Conservation (phyloP, 2,113 vertebrate genomes). For the Xenus cinereus region DNA sequence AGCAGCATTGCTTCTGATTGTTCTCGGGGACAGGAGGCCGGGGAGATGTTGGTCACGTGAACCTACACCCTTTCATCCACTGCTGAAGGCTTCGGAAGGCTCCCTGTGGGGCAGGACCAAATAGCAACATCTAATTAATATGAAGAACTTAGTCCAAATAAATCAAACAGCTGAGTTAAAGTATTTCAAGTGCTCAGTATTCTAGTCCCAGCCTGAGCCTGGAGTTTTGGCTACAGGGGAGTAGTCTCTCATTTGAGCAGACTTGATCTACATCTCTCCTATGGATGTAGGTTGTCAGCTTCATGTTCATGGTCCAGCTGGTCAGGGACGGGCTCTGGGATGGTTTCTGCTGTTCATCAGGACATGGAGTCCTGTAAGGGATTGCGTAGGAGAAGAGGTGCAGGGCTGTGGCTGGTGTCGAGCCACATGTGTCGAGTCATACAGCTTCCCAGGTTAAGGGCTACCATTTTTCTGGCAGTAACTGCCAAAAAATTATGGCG, state of each 20-base stretch:
- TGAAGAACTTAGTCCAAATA: not conserved
- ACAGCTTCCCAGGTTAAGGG: not conserved
- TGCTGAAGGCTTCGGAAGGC: not conserved
- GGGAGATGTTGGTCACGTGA: not conserved
- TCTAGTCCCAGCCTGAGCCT: not conserved
- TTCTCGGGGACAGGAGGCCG: not conserved
- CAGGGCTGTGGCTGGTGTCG: not conserved
- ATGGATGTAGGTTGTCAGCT: not conserved
- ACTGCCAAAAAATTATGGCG: not conserved
- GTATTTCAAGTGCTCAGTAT: not conserved
- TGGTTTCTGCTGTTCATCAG: not conserved
- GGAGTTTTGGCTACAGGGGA: not conserved
- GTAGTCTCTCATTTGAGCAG: not conserved
- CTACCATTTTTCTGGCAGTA: not conserved
- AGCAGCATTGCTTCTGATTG: not conserved
- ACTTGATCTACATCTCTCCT: not conserved
- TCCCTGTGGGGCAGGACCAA: not conserved
- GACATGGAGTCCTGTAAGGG: not conserved
- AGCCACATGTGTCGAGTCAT: not conserved
- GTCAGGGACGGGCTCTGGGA: not conserved
- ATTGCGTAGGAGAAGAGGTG: fast-evolving
- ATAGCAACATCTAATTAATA: not conserved
- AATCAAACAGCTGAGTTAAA: not conserved
- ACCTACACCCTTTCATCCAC: not conserved
- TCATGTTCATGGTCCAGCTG: not conserved